A percentile compares a stretch with the other conserved stretches of the same genome.
Conservation (phyloP, 2,113 vertebrate species). For the Phainopepla nitens region DNA sequence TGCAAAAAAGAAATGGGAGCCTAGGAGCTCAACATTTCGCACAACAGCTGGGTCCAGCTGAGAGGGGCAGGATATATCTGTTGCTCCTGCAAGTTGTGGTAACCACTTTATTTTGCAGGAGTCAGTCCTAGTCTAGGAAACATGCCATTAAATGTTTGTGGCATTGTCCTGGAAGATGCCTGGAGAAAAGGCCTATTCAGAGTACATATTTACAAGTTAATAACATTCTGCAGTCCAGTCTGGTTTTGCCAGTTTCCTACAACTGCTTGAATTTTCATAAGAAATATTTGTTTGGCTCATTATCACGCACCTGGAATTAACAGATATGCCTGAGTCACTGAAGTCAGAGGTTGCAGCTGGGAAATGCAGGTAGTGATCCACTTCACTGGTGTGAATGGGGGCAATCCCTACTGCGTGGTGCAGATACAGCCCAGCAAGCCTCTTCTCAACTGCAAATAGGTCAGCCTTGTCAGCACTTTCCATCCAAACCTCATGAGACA, state of each 20-base stretch:
- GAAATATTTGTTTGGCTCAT: neutral
- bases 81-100: neutral
- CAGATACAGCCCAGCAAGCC: neutral
- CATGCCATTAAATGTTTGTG: neutral
- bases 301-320: neutral
- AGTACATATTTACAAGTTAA: neutral
- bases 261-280: neutral
- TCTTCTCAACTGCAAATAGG: neutral
- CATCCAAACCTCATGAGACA: neutral
- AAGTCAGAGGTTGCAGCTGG: neutral
- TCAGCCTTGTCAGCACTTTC: neutral
- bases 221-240: neutral
- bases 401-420: rapidly evolving
- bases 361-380: neutral
- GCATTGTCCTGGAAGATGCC: neutral
- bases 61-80: neutral
- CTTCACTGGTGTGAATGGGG: neutral
- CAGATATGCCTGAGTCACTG: neutral
- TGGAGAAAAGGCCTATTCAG: neutral
- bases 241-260: neutral
- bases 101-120: neutral
- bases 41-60: neutral
- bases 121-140: neutral
- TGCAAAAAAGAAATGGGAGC: neutral
- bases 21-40: neutral